Evolutionary conservation across 2,888 invertebrate species (phyloP), one percentile per base, ranked within the genome.

Genomic region (Aradus depressus): DNA sequence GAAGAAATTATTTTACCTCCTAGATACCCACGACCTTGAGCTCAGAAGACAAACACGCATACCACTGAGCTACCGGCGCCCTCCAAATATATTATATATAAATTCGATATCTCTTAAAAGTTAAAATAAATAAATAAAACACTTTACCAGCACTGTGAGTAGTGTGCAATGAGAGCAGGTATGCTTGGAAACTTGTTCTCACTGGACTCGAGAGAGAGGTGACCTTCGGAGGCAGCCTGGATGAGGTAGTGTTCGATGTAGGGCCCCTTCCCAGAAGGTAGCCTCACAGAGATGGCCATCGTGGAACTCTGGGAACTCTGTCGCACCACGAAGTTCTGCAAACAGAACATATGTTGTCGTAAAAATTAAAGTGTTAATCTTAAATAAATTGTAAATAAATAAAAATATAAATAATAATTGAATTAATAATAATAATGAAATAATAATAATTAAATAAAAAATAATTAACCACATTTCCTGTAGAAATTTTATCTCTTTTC

Each of bases 231-330:
- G 43, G 80, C 76, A 14, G 88, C 84, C 69, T 92, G 92, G 60
- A 96, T 89, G 63, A 96, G 78, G 73, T 95, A 96, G 70, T 96
- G 95, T 67, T 96, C 93, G 64, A 93, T 90, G 69, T 90, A 90
- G 6, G 89, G 87, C 2, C 89, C 87, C 63, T 84, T 87, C 62
- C 85, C 85, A 18, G 81, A 79, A 1, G 90, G 89, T 56, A 91
- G 73, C 10, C 92, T 82, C 41, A 95, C 91, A 42, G 91, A 91
- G 59, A 96, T 80, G 34, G 95, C 95, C 90, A 93, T 91, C 48
- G 93, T 92, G 62, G 88, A 85, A 35, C 84, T 78, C 67, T 92
- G 91, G 63, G 92, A 92, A 35, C 93, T 93, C 65, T 91, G 88
- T 41, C 95, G 80, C 32, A 96, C 93, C 44, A 96, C 88, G 66